These are phyloP conservation scores for Steinernema scapterisci DNA, from an alignment of 2,888 invertebrate genomes.

Conservation along the genomic window DNA sequence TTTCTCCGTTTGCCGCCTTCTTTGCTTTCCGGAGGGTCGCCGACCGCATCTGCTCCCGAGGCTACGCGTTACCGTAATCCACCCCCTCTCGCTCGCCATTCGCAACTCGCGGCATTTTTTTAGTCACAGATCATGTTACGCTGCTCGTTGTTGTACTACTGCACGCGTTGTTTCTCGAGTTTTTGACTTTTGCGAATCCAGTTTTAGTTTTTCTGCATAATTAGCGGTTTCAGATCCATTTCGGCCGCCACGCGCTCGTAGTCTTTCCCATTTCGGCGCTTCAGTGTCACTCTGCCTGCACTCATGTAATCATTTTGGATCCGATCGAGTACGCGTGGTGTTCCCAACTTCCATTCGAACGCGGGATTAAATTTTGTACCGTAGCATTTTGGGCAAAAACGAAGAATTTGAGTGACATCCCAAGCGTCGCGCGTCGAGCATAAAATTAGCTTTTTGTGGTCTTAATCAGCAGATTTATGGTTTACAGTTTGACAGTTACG, in stretches of 20 bases:
- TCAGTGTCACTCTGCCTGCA: not conserved
- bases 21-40: not conserved
- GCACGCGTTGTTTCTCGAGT: not conserved
- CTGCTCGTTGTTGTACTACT: no score
- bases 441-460: no score
- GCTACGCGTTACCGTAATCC: constrained; percentile 8
- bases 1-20: not conserved
- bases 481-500: no score
- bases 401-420: no score
- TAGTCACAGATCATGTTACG: not conserved
- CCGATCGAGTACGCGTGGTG: not conserved
- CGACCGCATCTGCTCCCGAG: not conserved
- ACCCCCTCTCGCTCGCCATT: not conserved
- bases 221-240: not conserved
- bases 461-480: no score
- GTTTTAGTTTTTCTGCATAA: constrained; percentile 16
- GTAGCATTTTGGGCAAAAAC: no score
- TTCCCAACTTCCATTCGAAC: no score
- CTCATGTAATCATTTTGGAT: constrained; percentile 5
- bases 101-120: not conserved
- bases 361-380: no score
- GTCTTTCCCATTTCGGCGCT: constrained; percentile 20
- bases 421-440: no score
- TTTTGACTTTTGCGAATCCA: not conserved
- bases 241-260: not conserved